phyloP scores from a whole-genome alignment of 2,113 vertebrate species.

The Chlorocebus sabaeus region DNA sequence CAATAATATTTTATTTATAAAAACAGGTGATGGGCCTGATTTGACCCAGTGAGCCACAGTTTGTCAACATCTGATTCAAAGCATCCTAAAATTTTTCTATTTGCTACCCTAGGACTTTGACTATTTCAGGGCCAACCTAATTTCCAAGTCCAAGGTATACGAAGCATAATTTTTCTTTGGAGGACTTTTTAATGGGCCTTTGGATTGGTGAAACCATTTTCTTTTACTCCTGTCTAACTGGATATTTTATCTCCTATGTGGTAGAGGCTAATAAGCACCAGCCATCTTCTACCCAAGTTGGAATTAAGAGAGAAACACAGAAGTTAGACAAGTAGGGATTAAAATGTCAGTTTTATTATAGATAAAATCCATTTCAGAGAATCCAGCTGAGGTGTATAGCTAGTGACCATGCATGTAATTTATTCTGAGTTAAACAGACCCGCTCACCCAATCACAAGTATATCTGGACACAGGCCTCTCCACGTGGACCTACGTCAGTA shows the following conservation, averaged over 20 bases:
- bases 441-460: not conserved
- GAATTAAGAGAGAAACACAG: constrained; percentile 9
- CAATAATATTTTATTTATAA: constrained; percentile 17
- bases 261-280: not conserved
- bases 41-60: not conserved
- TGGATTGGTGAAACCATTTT: not conserved
- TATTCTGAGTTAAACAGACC: not conserved
- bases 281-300: not conserved
- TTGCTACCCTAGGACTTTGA: not conserved
- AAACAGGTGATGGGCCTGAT: not conserved
- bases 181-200: not conserved
- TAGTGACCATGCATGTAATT: not conserved
- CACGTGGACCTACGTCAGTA: not conserved
- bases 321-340: not conserved
- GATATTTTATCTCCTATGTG: not conserved
- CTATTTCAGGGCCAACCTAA: not conserved
- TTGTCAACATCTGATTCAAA: not conserved
- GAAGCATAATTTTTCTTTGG: not conserved
- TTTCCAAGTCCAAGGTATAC: not conserved
- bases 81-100: not conserved
- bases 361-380: constrained; percentile 15
- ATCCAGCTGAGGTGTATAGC: not conserved
- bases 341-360: not conserved
- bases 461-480: not conserved
- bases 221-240: not conserved